These are phyloP conservation scores for Epinephelus moara DNA, from an alignment of 2,113 vertebrate species.

Conservation along the genomic window DNA sequence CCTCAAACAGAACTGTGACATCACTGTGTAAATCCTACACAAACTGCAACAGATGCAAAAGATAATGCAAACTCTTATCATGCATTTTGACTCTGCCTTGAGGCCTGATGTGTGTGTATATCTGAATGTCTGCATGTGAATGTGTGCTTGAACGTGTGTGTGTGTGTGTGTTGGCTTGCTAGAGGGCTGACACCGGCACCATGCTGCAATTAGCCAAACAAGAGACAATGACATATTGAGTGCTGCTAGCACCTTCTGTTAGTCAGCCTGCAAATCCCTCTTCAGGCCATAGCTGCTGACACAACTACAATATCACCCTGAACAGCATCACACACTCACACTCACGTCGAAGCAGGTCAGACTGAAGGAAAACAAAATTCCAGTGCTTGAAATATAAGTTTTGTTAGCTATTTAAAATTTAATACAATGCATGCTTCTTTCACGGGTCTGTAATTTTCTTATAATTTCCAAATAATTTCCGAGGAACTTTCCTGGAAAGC, in stretches of 20 bases:
- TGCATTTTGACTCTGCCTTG: background rate
- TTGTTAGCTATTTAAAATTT: background rate
- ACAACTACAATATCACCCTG: conserved; percentile 21
- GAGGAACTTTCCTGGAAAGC: background rate
- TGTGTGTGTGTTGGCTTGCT: conserved; percentile 49
- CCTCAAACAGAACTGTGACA: background rate
- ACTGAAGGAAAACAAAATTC: background rate
- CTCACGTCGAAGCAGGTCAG: background rate
- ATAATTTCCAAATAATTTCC: background rate
- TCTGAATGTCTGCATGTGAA: background rate
- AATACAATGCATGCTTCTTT: background rate
- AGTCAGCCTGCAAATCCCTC: conserved; percentile 52
- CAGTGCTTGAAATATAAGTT: background rate
- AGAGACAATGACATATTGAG: conserved; percentile 75
- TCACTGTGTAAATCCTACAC: background rate
- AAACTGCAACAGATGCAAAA: background rate
- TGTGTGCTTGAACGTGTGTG: background rate
- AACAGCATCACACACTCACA: background rate
- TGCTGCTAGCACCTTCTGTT: conserved; percentile 73
- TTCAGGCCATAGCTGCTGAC: conserved; percentile 53
- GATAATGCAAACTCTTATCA: background rate
- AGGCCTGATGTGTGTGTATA: conserved; percentile 2
- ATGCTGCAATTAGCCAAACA: conserved; percentile 68
- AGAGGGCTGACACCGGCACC: conserved; percentile 63
- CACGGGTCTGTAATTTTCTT: background rate